Base-by-base conservation (phyloP, 2,113 vertebrate species). In the Gnathonemus longibarbis region DNA sequence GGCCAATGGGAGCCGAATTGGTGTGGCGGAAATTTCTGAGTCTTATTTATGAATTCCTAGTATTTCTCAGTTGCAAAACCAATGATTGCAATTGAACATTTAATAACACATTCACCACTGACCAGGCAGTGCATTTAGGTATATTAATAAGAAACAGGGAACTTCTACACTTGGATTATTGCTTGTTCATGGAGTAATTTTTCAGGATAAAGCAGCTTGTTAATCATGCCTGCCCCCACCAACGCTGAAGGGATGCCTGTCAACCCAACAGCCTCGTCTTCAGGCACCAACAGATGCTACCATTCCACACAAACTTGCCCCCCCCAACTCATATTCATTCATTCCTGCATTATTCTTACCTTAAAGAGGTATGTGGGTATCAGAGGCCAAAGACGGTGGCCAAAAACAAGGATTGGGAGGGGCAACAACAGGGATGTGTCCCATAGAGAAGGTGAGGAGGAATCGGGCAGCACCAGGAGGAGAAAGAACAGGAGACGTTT, bases 11-110 rank as follows among this genome's bases (percentile, higher is more conserved):
- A 91, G 90, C 84, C 50, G 50, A 84, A 88, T 89, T 90, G 88
- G 88, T n/a, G 84, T 87, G 84, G 62, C 77, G 49, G 80, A 15
- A 83, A 88, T 46, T n/a, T 74, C 90, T 91, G 50, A 39, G 56
- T 35, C n/a, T 91, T 92, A 92, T 93, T 94, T 93, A 92, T 88
- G 91, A 90, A 93, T 94, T 94, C 90, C 92, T 91, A 66, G 85
- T 74, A 77, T 52, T 42, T 88, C 27, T 88, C 53, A 27, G 24
- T 49, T 2, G 74, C 39, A 85, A 89, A 45, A 66, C 53, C 88
- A 88, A 92, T 89, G 19, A 91, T 91, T 90, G 74, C 89, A 80
- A 74, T 39, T 13, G 77, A 90, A 90, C 88, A 89, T 84, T 58
- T 49, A 91, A 89, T 86, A 88, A 86, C 89, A 84, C 31, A 42